These are phyloP conservation scores for Sphaeridia pumilis DNA, from an alignment of 2,888 invertebrate species.

Conservation along the genomic window DNA sequence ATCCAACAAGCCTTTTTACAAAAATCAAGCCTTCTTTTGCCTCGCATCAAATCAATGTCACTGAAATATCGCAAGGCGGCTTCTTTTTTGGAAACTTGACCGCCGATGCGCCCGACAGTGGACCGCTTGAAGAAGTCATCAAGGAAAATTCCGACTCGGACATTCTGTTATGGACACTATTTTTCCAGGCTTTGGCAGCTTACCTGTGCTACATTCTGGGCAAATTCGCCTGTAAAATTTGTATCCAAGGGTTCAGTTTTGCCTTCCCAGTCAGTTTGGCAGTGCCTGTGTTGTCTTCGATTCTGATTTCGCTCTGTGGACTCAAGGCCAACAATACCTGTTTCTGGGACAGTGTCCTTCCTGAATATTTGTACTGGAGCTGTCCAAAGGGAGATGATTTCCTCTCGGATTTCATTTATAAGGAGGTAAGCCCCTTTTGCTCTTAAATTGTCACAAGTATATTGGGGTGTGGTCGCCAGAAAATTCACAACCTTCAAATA, in stretches of 20 bases:
- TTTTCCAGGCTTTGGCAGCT: conserved; percentile 69
- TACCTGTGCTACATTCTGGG: conserved; percentile 84
- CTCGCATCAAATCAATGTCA: conserved; percentile 63
- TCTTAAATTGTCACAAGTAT: no score
- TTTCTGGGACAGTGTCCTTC: conserved; percentile 72
- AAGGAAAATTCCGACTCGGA: conserved; percentile 26
- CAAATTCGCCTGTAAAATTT: no score
- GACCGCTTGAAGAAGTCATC: conserved; percentile 38
- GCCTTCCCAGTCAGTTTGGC: conserved; percentile 91
- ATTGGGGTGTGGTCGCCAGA: no score
- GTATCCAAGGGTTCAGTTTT: conserved; percentile 94
- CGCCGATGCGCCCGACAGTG: conserved; percentile 64
- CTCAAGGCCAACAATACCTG: conserved; percentile 75
- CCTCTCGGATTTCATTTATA: conserved; percentile 68
- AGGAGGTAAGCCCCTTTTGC: conserved; percentile 53
- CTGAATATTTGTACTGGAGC: conserved; percentile 82
- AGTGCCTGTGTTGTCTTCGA: conserved; percentile 75
- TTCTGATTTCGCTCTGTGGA: conserved; percentile 78
- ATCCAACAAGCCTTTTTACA: conserved; percentile 62
- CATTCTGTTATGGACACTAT: conserved; percentile 30
- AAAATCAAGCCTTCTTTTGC: conserved; percentile 63
- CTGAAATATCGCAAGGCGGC: conserved; percentile 46
- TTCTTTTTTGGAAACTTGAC: conserved; percentile 7
- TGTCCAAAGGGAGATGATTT: conserved; percentile 65
- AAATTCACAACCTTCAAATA: no score